Base-by-base conservation (phyloP, 2,888 invertebrate species). In the Dasypogon diadema region DNA sequence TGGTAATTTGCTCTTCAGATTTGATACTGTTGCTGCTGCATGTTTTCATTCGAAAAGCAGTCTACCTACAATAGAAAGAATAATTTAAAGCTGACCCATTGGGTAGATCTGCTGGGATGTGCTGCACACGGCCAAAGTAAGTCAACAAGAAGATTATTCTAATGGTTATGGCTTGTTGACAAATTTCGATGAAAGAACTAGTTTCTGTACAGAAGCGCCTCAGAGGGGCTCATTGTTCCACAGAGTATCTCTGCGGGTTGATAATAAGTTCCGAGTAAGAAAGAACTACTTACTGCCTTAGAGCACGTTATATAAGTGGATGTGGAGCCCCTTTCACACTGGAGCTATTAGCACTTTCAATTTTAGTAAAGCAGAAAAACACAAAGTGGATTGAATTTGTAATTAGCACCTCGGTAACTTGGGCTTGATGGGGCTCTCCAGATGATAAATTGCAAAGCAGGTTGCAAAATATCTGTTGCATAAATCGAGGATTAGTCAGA, bases 111-210 rank as follows among this genome's bases (percentile, higher is more conserved):
- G 48, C 48, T 24, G 26, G 48, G 14, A 21, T 14, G 26, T 21
- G 46, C 24, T 46, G 22, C 48, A 24, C 24, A 56, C 12, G 26
- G 4, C 2, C 26, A n/a, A 26, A 8, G 22, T 22, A 68, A 68
- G 46, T 48, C 65, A 48, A 68, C 48, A 48, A 46, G 48, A 12
- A 48, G 48, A 68, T 68, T 68, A 68, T 68, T 68, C 65, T 68
- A 68, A 68, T 68, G 65, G 48, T 48, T 68, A 68, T 68, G 48
- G 48, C 48, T 46, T 24, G 65, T 48, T 68, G 65, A 68, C 65
- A 68, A 68, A 68, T 68, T 68, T 48, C 48, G 65, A 46, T 22
- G 48, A 26, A 60, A 60, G 60, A 60, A 18, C 37, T 18, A 18
- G 21, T 60, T 37, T 37, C 10, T 42, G 18, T 26, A 42, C 21